Conservation (phyloP, 2,888 invertebrate species). For the Branchellion lobata region DNA sequence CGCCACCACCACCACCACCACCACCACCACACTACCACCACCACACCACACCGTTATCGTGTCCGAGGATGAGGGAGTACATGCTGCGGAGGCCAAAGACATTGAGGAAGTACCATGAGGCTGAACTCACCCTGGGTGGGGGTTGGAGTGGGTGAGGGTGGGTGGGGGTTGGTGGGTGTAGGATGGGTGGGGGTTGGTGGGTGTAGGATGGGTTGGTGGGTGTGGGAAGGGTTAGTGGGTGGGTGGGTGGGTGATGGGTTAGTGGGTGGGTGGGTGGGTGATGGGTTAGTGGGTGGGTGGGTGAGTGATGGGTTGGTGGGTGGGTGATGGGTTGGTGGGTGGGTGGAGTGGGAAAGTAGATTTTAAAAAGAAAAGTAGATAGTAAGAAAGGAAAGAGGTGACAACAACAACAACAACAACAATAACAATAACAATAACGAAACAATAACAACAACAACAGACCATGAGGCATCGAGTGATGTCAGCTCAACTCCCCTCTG, state of each 20-base stretch:
- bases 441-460: conserved; percentile 34
- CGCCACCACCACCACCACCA: too few relatives aligned
- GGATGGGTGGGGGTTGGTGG: too few relatives aligned
- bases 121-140: conserved; percentile 78
- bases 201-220: too few relatives aligned
- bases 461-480: conserved; percentile 94
- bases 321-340: too few relatives aligned
- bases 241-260: too few relatives aligned
- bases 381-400: background rate
- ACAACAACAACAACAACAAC: background rate
- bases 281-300: too few relatives aligned
- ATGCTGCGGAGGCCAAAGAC: conserved; percentile 97
- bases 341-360: too few relatives aligned
- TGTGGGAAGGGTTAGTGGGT: too few relatives aligned
- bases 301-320: too few relatives aligned
- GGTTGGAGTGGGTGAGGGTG: background rate
- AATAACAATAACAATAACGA: background rate
- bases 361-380: background rate
- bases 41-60: conserved; percentile 93
- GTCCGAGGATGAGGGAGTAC: conserved; percentile 92
- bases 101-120: conserved; percentile 99
- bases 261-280: too few relatives aligned
- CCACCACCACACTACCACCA: too few relatives aligned
- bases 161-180: too few relatives aligned
- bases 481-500: conserved; percentile 94